These are phyloP conservation scores for Ceratoteleas bidentatus DNA, from an alignment of 1,140 invertebrate species.

Conservation along the genomic window DNA sequence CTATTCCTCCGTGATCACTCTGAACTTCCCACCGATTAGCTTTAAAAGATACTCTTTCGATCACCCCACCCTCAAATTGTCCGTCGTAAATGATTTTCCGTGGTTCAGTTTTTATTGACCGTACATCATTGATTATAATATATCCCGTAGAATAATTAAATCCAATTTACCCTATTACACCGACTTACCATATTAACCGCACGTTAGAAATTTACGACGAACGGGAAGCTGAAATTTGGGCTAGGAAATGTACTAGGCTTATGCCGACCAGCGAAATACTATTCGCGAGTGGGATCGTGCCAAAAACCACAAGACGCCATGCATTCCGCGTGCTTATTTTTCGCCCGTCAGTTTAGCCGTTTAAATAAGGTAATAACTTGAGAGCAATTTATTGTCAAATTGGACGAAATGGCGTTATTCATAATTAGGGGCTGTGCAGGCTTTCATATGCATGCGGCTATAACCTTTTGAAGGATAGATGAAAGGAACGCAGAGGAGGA, in stretches of 20 bases:
- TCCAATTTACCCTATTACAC: background rate
- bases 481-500: constrained; percentile 30
- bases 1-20: background rate
- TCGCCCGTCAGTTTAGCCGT: background rate
- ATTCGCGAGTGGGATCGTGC: constrained; percentile 18
- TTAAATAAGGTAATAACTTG: constrained; percentile 19
- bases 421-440: too few relatives aligned
- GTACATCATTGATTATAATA: background rate
- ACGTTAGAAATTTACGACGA: constrained; percentile 18
- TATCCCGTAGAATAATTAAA: background rate
- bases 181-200: background rate
- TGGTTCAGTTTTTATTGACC: background rate
- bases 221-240: background rate
- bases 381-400: constrained; percentile 27
- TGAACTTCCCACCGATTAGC: background rate
- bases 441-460: constrained; percentile 24
- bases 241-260: constrained; percentile 17
- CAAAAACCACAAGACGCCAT: too few relatives aligned
- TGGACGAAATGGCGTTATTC: constrained; percentile 20
- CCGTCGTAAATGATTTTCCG: background rate
- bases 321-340: constrained; percentile 25
- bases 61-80: background rate
- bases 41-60: background rate
- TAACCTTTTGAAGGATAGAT: constrained; percentile 28
- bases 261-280: too few relatives aligned